Evolutionary conservation across 2,113 vertebrate species (phyloP).

Genomic region (Anas platyrhynchos): DNA sequence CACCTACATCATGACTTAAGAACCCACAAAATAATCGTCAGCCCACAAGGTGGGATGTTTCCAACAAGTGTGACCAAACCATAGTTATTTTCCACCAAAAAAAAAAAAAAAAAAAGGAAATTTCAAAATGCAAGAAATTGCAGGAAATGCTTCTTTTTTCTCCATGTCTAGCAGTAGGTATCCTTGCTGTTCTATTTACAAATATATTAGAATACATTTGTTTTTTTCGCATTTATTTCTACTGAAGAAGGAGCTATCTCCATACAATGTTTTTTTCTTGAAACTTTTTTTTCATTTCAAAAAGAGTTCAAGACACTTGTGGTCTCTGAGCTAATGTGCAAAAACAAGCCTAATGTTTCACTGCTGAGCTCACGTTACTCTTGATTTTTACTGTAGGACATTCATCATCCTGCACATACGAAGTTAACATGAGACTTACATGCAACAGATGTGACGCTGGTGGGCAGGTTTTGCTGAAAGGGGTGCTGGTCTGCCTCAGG

Average conservation of each 20-base stretch:
- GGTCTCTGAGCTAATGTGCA: background rate
- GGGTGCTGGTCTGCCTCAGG: conserved; percentile 82
- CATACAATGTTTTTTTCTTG: rapidly evolving
- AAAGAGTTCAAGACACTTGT: rapidly evolving
- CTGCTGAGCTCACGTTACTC: rapidly evolving
- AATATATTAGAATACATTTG: rapidly evolving
- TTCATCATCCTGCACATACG: rapidly evolving
- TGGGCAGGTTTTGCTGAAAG: conserved; percentile 79
- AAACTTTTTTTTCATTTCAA: background rate
- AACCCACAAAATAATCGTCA: background rate
- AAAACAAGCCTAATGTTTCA: rapidly evolving
- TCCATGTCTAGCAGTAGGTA: background rate
- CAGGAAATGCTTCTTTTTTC: background rate
- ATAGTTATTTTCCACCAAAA: background rate
- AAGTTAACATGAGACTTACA: conserved; percentile 74
- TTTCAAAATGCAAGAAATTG: background rate
- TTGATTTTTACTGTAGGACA: rapidly evolving
- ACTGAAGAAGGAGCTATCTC: background rate
- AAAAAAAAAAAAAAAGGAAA: background rate
- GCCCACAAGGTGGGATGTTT: background rate
- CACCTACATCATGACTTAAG: too few relatives aligned
- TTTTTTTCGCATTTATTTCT: background rate
- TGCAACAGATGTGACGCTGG: conserved; percentile 82
- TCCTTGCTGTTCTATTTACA: background rate
- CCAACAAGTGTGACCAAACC: rapidly evolving